Conservation (phyloP, 2,113 vertebrate genomes). For the Tragelaphus imberbis region DNA sequence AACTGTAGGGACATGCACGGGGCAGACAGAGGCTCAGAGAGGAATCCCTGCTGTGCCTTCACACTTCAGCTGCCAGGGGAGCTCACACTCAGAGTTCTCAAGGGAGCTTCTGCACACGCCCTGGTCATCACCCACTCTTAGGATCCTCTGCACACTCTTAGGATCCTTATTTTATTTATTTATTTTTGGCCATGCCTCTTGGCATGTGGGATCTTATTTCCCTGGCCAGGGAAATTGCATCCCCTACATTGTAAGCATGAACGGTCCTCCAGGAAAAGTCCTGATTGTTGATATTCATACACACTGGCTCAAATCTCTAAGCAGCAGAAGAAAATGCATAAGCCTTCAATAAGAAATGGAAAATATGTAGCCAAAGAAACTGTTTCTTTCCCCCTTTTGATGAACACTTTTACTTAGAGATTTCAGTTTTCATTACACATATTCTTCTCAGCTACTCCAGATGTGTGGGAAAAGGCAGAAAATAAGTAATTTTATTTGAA, state of each 20-base stretch:
- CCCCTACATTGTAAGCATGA: not conserved
- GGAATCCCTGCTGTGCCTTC: not conserved
- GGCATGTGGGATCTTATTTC: not conserved
- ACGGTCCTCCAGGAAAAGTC: not conserved
- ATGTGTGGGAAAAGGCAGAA: no score
- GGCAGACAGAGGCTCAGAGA: not conserved
- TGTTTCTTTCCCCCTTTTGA: not conserved
- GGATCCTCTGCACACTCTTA: not conserved
- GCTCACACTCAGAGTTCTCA: not conserved
- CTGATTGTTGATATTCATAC: not conserved
- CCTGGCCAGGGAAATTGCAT: not conserved
- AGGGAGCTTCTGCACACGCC: not conserved
- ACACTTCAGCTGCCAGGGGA: not conserved
- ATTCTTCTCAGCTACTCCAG: not conserved
- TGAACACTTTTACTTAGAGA: rapidly evolving
- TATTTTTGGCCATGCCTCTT: not conserved
- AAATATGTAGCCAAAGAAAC: rapidly evolving
- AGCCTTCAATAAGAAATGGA: not conserved
- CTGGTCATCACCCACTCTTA: not conserved
- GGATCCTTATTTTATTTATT: not conserved
- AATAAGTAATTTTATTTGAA: not conserved
- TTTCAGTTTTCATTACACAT: not conserved
- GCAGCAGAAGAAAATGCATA: rapidly evolving
- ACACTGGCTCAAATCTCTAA: not conserved
- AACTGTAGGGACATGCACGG: rapidly evolving